Base-by-base conservation (phyloP, 2,888 invertebrate species). In the Lepetodrilus schrolli region DNA sequence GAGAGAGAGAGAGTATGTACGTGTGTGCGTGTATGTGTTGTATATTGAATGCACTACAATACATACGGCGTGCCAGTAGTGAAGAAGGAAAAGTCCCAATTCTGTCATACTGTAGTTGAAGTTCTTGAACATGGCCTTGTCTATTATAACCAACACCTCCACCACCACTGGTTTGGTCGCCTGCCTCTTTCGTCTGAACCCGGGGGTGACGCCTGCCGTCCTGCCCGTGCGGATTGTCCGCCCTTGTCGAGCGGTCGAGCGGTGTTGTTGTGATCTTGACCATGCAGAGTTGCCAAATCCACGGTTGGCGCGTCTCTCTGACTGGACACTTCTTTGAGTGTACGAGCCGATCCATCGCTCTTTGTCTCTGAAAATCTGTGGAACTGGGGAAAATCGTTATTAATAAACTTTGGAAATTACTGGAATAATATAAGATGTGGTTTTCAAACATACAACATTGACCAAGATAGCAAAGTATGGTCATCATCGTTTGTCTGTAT, bases 61-160 rank as follows among this genome's bases (percentile, higher is more conserved):
- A 77, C 83, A 79, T 74, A 86, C 86, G 38, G 84, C 83, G 66
- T 86, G 86, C 84, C 86, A 86, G 73, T 84, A 86, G 72, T 86
- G 86, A 8, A 86, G 74, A 48, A 86, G 76, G 72, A 84, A 86
- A 51, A 83, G 82, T 34, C 84, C 74, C 4, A 86, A 74, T 66
- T 82, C 81, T 10, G 81, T 79, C 34, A 84, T 82, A 58, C 84
- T 83, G 10, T 81, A 83, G 26, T 83, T 80, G 78, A 86, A 86
- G 47, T 82, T 81, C 43, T 79, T 73, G 34, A 82, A 84, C 72
- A 82, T 78, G 13, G 82, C 82, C 51, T 78, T 82, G 71, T 86
- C 86, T 66, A 84, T 82, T 70, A 86, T 82, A n/a, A 84, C 73
- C 21, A 84, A 65, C 7, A 83, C 79, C 71, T 86, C 84, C 13